A percentile compares a stretch with the other conserved stretches of the same genome.
Evolutionary conservation across 2,888 invertebrate species (phyloP).

Genomic region (Nebria brevicollis): DNA sequence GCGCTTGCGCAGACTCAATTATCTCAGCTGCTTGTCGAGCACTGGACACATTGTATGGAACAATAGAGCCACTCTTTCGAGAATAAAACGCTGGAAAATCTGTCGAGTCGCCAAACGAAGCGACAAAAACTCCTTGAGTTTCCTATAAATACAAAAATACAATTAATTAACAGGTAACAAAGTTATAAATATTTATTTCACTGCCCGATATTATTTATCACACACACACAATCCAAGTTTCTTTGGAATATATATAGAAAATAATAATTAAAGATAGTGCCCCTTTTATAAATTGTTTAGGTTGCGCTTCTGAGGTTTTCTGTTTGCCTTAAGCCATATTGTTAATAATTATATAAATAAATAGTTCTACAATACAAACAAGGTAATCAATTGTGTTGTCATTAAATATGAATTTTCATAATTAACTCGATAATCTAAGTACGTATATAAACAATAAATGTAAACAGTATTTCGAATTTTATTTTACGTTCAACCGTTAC

Average conservation of each 20-base stretch:
- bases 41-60: constrained; percentile 75
- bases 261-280: too few relatives aligned
- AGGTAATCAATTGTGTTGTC: not conserved
- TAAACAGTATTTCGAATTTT: too few relatives aligned
- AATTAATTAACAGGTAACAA: not conserved
- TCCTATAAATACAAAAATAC: constrained; percentile 69
- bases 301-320: not conserved
- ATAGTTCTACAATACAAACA: not conserved
- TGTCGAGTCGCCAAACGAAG: constrained; percentile 73
- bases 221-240: too few relatives aligned
- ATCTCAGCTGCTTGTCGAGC: constrained; percentile 79
- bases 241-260: too few relatives aligned
- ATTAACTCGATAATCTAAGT: not conserved
- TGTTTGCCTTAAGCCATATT: not conserved
- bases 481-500: too few relatives aligned
- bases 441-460: not conserved
- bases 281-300: not conserved
- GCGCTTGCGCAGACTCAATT: constrained; percentile 66
- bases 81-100: constrained; percentile 97
- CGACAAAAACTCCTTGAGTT: constrained; percentile 93
- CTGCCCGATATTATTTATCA: too few relatives aligned
- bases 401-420: not conserved
- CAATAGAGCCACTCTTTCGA: constrained; percentile 74
- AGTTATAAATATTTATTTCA: too few relatives aligned
- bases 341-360: not conserved